Evolutionary conservation across 2,113 vertebrate species (phyloP), one percentile per base, ranked within the genome.

Genomic region (Meriones unguiculatus): DNA sequence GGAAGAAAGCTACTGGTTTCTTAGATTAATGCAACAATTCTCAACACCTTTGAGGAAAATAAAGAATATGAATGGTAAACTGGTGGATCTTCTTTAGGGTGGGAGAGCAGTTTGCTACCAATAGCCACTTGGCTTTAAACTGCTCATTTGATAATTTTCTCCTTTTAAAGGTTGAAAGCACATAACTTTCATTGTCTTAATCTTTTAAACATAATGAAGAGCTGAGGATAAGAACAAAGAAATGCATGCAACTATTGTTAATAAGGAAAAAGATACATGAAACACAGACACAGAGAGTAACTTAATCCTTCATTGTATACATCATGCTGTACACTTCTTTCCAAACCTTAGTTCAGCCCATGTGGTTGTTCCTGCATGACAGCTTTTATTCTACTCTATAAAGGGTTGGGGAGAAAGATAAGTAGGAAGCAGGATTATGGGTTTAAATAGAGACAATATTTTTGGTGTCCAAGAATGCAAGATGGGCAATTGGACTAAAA

Each of bases 41-140:
- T 98, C 3, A 93, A 98, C 25, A 98, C 97, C 98, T 98, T 99
- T 98, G 98, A 98, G 98, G 97, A 97, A 97, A 95, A 98, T 80
- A 98, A 84, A 95, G 82, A 98, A 82, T 57, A 96, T 72, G 97
- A 67, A 80, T 94, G 24, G 76, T 62, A 86, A 65, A 25, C 76
- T 95, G 95, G 90, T 93, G 22, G 28, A 35, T n/a, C 32, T 92
- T 69, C 28, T 41, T 84, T 28, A 84, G 77, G 41, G 46, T 50
- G 67, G 52, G 65, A 12, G 30, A 32, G 13, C 4, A 11, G 41
- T 41, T 89, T 69, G 2, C 96, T 65, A 91, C 65, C 46, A 73
- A 95, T 73, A 92, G 97, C 64, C 94, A 76, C 64, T 92, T 97
- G 78, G 28, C 54, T 90, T 97, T 94, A 41, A 97, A 89, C 65